Conservation (phyloP, 1,140 invertebrate genomes). For the Heliconius melpomene region DNA sequence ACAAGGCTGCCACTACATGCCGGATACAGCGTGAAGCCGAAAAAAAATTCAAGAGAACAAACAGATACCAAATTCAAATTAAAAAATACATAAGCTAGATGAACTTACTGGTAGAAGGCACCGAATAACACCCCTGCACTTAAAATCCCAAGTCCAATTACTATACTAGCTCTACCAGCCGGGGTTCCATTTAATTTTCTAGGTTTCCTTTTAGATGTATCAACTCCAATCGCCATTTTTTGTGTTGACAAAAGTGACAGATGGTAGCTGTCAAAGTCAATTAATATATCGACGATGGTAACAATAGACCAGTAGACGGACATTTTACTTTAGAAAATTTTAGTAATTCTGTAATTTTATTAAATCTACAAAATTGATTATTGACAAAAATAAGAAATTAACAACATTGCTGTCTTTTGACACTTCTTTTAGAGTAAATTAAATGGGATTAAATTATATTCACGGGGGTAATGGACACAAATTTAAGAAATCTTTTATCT, state of each 20-base stretch:
- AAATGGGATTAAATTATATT: no score
- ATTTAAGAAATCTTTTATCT: no score
- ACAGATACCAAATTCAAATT: neutral
- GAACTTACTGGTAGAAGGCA: conserved; percentile 62
- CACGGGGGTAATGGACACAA: no score
- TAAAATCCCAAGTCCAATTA: conserved; percentile 61
- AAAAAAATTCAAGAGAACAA: neutral
- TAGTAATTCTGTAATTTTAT: no score
- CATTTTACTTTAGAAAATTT: no score
- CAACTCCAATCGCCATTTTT: conserved; percentile 74
- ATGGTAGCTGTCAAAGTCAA: conserved; percentile 16
- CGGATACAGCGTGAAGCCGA: neutral
- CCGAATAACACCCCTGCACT: conserved; percentile 59
- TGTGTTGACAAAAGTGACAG: neutral
- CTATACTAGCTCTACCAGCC: conserved; percentile 69
- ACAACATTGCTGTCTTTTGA: no score
- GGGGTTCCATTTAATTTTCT: conserved; percentile 80
- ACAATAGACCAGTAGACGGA: no score
- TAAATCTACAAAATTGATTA: no score
- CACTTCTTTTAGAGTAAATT: no score
- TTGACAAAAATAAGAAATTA: no score
- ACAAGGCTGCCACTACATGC: no score
- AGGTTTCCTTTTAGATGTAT: conserved; percentile 79
- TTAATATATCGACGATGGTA: no score
- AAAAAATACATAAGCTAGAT: neutral